Base-by-base conservation (phyloP, 2,888 invertebrate species). In the Eubasilissa splendida region DNA sequence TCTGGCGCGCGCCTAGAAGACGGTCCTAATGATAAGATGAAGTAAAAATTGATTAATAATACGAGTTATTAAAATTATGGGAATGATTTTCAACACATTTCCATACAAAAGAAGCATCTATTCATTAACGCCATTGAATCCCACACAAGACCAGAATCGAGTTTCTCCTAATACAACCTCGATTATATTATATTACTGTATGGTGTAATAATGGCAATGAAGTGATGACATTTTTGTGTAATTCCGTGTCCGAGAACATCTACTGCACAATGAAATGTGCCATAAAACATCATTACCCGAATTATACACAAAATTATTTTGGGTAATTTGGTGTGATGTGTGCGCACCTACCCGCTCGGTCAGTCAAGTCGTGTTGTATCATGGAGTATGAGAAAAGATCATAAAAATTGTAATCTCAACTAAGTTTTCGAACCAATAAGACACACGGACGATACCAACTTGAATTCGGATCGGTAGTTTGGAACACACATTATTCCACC, bases 221-320 rank as follows among this genome's bases (percentile, higher is more conserved):
- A 79, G 74, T 65, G 79, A 74, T 79, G 66, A 79, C 74, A 79
- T 79, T 65, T 74, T 42, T n/a, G 52, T 52, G 12, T 66, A 58
- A 56, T 74, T 74, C 65, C 60, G 76, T 66, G 60, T 33, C 53
- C 31, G 14, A 65, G 60, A 76, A 65, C 12, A 53, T 22, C 54
- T 50, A 71, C 42, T 1, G 42, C 42, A 42, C 42, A 42, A 42
- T 42, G 12, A 65, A 33, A 33, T 22, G 12, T 12, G 65, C 11
- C 42, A 22, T 22, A 22, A 65, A 22, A 65, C n/a, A 42, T 65
- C 31, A 33, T 65, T 22, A 65, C 22, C 11, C 14, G 4, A 33
- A 33, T 65, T 65, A 14, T 14, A 42, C 4, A 33, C 8, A 33
- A 42, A 42, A 42, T 42, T 42, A 42, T 42, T 42, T 42, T n/a